Evolutionary conservation across 2,888 invertebrate species (phyloP), one percentile per base, ranked within the genome.

Genomic region (Spialia ferax): DNA sequence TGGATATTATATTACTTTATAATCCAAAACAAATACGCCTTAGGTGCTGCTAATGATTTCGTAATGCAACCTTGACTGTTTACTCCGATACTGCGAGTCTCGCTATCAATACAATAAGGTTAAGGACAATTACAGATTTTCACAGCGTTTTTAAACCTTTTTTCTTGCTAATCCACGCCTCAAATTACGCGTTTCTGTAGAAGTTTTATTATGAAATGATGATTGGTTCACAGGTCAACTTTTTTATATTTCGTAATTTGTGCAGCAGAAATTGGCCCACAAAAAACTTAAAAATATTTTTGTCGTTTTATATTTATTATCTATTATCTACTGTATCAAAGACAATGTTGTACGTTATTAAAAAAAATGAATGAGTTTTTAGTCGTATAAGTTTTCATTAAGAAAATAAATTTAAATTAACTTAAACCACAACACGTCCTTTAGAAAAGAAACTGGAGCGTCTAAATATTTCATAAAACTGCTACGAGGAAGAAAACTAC

Each of bases 11-110:
- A 15, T 6, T 18, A 45, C 15, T 15, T n/a, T 5, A 8, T 29
- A 20, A 32, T 55, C n/a, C 26, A 22, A 7, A 35, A 48, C 11
- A 48, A 56, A n/a, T 48, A 13, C 18, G 18, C 48, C 13, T 3
- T 20, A 18, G 18, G 6, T 6, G 6, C 4, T 32, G 11, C 20
- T 48, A 56, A 69, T 69, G 54, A 71, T 79, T 74, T 75, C 71
- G 73, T 81, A 80, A 80, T 79, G 35, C 74, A 79, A 77, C 88
- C 88, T 88, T 85, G 83, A 70, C 42, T 69, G 69, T 81, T 79
- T 81, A 79, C 75, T 77, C 73, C 70, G 72, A 69, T n/a, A n/a
- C n/a, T n/a, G n/a, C n/a, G n/a, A 77, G 77, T 77, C 79, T 77
- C 81, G 76, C 77, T 77, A 79, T 77, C 81, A 75, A 74, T 69